Conservation (phyloP, 2,113 vertebrate genomes). For the Notiomystis cincta region DNA sequence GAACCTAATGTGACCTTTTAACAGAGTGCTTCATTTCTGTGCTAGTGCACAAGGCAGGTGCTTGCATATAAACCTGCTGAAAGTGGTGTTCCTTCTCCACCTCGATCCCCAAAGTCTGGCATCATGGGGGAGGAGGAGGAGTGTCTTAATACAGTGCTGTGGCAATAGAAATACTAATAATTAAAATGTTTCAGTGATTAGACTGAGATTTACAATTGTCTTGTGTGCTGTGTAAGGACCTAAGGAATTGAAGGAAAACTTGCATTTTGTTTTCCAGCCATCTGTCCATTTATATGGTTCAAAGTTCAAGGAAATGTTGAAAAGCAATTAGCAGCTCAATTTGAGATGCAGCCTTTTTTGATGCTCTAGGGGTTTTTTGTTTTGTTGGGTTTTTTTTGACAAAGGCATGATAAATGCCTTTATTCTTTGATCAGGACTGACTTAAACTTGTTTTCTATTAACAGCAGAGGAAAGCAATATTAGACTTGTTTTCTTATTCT, state of each 20-base stretch:
- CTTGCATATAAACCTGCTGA: background rate
- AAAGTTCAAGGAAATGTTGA: background rate
- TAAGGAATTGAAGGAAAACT: background rate
- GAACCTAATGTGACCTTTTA: accelerated
- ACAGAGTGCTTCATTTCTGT: background rate
- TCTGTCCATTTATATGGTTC: background rate
- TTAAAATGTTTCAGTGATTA: background rate
- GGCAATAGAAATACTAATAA: background rate
- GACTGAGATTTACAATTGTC: background rate
- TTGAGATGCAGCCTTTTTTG: background rate
- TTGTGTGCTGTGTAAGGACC: background rate
- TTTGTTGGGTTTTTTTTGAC: background rate
- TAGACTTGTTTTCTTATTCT: conserved; percentile 43
- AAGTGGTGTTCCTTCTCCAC: background rate
- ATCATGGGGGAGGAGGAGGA: background rate
- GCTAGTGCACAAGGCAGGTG: background rate
- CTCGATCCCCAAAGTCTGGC: background rate
- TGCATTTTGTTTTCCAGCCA: background rate
- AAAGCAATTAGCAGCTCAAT: background rate
- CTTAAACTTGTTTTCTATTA: conserved; percentile 45
- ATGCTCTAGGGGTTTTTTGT: background rate
- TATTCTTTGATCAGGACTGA: background rate
- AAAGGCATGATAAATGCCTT: background rate
- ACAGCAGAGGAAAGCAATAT: conserved; percentile 46
- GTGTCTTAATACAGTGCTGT: background rate